Evolutionary conservation across 2,797 vertebrate species (phyloP), one percentile per base, ranked within the genome.

Genomic region (Pipistrellus pygmaeus): DNA sequence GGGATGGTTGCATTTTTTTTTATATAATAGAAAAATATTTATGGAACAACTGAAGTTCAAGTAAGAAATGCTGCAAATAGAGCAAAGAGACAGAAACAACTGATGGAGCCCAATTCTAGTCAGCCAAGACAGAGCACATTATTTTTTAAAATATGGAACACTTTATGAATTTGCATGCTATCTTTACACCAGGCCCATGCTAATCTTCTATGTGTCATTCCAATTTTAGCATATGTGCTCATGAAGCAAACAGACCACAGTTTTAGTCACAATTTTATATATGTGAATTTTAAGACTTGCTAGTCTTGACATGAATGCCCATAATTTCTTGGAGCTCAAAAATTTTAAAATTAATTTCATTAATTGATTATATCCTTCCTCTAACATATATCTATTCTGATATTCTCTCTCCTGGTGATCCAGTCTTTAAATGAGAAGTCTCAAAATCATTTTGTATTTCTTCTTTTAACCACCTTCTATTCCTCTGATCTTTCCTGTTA

Each of bases 301-400:
- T 90, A 55, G 25, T 77, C n/a, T 85, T 92, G 14, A 94, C 20
- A 6, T 81, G 46, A 55, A 53, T 84, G 62, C 41, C 48, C 25
- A 0, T 82, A 57, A 41, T 10, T 87, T 88, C 21, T 35, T 81
- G 62, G 48, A 72, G 15, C 9, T 85, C n/a, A 77, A 55, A 93
- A 77, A 46, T 5, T 41, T 93, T 68, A 46, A 88, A 94, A 60
- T 90, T 44, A 81, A 90, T 51, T 87, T 88, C 13, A 88, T 69
- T 80, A n/a, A 77, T 81, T 76, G 55, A 82, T 73, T 21, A 25
- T 73, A 44, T 4, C 1, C 57, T 27, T 41, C 18, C 9, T 32
- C 48, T 66, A 30, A 75, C 41, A 73, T 32, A 57, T 81, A 81
- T 91, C 57, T 69, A 6, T 44, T 85, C 11, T 18, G 72, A n/a